These are phyloP conservation scores for Drepanosiphum platanoidis DNA, from an alignment of 2,888 invertebrate species.

Conservation along the genomic window DNA sequence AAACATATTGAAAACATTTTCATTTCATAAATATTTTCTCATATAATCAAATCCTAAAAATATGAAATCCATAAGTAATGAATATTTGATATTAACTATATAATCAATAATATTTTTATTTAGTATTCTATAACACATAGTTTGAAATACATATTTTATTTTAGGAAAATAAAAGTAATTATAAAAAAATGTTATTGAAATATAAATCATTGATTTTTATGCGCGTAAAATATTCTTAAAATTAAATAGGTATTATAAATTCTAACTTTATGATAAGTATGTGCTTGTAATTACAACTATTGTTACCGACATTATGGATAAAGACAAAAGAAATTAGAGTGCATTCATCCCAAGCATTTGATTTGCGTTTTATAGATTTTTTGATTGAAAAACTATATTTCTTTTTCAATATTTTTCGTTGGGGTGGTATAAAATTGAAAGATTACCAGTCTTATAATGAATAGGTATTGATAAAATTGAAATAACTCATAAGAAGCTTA, in stretches of 20 bases:
- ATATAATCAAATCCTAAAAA: too few species aligned
- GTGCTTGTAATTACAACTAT: neutral
- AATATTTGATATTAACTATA: too few species aligned
- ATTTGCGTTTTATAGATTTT: constrained; percentile 26
- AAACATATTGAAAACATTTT: too few species aligned
- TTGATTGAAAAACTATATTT: neutral
- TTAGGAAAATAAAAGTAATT: too few species aligned
- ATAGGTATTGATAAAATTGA: constrained; percentile 11
- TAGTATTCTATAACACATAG: too few species aligned
- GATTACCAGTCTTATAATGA: neutral
- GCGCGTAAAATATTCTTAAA: too few species aligned
- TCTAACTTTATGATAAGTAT: neutral
- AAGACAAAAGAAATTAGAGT: neutral
- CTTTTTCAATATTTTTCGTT: constrained; percentile 18
- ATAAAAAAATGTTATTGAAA: too few species aligned
- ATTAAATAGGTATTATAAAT: too few species aligned
- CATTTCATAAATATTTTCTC: too few species aligned
- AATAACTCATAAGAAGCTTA: constrained; percentile 45
- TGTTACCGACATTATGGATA: neutral
- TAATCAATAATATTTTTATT: too few species aligned
- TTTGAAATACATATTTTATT: neutral
- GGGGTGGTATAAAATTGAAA: neutral
- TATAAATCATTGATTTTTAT: neutral
- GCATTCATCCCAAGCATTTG: neutral
- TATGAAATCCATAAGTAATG: too few species aligned